phyloP scores from a whole-genome alignment of 2,113 vertebrate species.

The Formicarius rufipectus region DNA sequence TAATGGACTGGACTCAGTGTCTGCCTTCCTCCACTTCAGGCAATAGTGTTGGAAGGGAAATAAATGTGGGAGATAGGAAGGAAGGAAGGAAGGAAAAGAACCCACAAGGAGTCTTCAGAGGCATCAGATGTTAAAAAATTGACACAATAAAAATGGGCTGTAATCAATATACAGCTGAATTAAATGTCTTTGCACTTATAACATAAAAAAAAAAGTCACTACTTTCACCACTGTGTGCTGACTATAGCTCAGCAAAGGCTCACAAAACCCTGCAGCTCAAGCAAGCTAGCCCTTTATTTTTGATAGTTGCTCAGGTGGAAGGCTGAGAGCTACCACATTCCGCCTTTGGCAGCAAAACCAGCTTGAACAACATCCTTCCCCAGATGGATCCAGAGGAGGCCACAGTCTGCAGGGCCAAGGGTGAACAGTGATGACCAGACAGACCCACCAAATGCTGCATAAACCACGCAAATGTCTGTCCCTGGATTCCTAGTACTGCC shows the following conservation, averaged over 20 bases:
- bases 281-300: neutral
- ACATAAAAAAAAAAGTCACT: neutral
- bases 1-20: neutral
- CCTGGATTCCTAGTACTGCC: neutral
- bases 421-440: fast-evolving
- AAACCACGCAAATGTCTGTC: neutral
- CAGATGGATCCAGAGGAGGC: neutral
- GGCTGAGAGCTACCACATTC: neutral
- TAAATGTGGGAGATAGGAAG: neutral
- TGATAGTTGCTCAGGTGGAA: neutral
- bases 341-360: neutral
- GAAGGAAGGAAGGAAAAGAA: neutral
- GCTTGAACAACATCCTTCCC: neutral
- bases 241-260: neutral
- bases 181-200: neutral
- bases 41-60: neutral
- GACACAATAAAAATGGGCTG: neutral
- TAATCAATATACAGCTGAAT: neutral
- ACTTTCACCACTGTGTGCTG: neutral
- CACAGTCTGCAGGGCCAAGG: neutral
- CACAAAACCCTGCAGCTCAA: neutral
- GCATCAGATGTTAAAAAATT: neutral
- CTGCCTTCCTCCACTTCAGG: neutral
- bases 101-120: neutral
- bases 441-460: neutral